Conservation (phyloP, 2,113 vertebrate genomes). For the Cololabis saira region DNA sequence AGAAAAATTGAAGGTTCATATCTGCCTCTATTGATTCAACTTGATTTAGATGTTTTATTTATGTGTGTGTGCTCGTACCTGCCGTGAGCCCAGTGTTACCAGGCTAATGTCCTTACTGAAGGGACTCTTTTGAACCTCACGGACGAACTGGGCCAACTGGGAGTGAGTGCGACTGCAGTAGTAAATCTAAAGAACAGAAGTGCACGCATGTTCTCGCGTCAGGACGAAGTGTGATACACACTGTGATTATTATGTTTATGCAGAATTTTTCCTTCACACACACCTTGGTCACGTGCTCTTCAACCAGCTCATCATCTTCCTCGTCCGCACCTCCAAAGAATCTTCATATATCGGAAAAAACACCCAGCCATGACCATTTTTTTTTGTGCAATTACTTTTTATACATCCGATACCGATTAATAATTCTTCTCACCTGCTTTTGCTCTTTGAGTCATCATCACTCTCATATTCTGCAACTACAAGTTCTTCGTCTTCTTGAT, state of each 20-base stretch:
- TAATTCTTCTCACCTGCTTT: constrained; percentile 59
- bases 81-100: constrained; percentile 91
- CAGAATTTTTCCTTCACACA: background rate
- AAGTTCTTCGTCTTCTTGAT: constrained; percentile 87
- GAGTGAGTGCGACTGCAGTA: constrained; percentile 98
- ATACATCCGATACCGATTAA: background rate
- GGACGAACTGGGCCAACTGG: constrained; percentile 95
- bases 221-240: background rate
- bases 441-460: constrained; percentile 87
- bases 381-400: background rate
- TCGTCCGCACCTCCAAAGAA: constrained; percentile 76
- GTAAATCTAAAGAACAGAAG: constrained; percentile 86
- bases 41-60: background rate
- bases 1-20: too few species aligned
- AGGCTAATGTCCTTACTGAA: constrained; percentile 86
- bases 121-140: constrained; percentile 93
- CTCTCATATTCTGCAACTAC: constrained; percentile 93
- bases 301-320: constrained; percentile 88
- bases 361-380: background rate
- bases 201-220: background rate
- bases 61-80: constrained; percentile 78
- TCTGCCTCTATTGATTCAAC: too few species aligned
- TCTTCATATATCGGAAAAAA: constrained; percentile 47
- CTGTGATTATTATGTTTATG: background rate
- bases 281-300: constrained; percentile 94